Evolutionary conservation across 1,140 invertebrate genomes (phyloP).

Genomic region (Stratiolaelaps scimitus): DNA sequence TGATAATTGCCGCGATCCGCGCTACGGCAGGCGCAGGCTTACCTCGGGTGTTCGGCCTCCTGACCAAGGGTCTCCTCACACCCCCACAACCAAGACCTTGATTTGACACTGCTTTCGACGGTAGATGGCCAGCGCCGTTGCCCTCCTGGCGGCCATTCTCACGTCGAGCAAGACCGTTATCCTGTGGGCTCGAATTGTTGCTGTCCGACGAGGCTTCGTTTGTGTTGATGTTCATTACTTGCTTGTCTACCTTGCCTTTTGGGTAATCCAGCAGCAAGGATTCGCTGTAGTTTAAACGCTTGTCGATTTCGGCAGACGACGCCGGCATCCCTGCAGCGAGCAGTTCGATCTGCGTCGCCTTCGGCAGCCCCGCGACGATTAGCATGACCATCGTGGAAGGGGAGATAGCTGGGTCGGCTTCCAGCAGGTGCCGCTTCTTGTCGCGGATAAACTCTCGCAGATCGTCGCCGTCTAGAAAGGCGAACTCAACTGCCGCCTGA

Average conservation of each 20-base stretch:
- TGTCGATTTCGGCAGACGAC: conserved; percentile 10
- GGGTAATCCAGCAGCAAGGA: not conserved
- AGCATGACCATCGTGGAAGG: conserved; percentile 26
- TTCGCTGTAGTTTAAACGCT: not conserved
- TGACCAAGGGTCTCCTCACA: not conserved
- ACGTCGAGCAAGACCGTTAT: too few species aligned
- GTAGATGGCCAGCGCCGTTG: not conserved
- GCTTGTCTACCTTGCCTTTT: not conserved
- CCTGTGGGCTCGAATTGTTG: conserved; percentile 7
- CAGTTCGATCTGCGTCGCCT: conserved; percentile 19
- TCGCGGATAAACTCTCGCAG: conserved; percentile 6
- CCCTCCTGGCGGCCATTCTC: too few species aligned
- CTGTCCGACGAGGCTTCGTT: conserved; percentile 21
- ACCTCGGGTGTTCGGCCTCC: conserved; percentile 11
- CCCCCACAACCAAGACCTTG: not conserved
- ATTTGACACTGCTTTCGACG: not conserved
- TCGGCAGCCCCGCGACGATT: conserved; percentile 17
- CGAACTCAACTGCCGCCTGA: conserved; percentile 17
- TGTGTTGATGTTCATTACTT: conserved; percentile 4
- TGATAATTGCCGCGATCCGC: conserved; percentile 11
- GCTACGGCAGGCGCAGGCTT: conserved; percentile 8
- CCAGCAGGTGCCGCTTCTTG: conserved; percentile 21
- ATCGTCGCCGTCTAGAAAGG: conserved; percentile 22
- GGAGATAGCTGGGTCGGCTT: conserved; percentile 21
- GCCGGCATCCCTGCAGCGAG: conserved; percentile 8